Conservation (phyloP, 2,113 vertebrate species). For the Nothoprocta perdicaria region DNA sequence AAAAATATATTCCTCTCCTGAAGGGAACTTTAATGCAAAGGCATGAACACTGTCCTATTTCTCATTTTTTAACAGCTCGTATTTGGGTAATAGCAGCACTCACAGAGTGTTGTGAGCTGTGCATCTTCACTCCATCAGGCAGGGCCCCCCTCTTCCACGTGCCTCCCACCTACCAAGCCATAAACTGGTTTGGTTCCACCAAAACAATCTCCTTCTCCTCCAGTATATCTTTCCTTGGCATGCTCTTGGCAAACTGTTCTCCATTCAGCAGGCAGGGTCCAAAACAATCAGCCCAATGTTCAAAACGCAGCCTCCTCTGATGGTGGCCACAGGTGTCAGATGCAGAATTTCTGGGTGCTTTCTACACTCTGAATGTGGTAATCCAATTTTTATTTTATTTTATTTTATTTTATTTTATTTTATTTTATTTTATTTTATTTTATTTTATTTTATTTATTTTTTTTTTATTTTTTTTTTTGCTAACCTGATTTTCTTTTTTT, state of each 20-base stretch:
- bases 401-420: neutral
- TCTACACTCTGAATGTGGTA: neutral
- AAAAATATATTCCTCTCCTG: neutral
- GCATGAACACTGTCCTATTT: neutral
- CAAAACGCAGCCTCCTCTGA: neutral
- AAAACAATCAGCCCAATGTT: neutral
- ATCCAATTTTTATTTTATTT: neutral
- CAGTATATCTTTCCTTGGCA: neutral
- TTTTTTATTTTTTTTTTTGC: neutral
- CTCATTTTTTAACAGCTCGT: neutral
- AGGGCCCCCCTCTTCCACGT: neutral
- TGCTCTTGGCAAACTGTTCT: neutral
- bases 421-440: neutral
- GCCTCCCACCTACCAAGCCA: neutral
- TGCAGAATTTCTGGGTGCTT: neutral
- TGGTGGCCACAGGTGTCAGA: neutral
- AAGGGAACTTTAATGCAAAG: neutral
- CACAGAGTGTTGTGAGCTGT: neutral
- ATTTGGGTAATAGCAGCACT: neutral
- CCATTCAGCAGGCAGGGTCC: neutral
- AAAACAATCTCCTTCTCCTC: neutral
- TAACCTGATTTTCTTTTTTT: neutral
- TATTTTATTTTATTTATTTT: neutral
- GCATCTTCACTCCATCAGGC: neutral
- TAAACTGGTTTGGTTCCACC: neutral